Evolutionary conservation across 2,113 vertebrate species (phyloP).

Genomic region (Hylia prasina): DNA sequence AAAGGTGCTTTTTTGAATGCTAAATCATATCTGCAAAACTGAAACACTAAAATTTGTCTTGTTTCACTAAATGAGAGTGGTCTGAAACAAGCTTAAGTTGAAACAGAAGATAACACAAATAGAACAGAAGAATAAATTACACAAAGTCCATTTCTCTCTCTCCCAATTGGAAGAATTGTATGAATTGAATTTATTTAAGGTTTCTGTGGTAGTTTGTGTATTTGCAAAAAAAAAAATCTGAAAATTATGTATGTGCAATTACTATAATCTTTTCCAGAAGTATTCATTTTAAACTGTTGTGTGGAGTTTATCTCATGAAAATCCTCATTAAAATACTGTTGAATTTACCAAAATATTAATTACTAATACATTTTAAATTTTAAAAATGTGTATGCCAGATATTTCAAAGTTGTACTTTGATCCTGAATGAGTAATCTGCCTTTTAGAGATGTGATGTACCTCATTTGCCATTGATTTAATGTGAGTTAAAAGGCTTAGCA

Average conservation of each 20-base stretch:
- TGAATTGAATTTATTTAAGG: background rate
- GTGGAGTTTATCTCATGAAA: background rate
- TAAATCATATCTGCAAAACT: constrained; percentile 28
- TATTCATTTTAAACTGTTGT: background rate
- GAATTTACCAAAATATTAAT: background rate
- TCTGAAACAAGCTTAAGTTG: background rate
- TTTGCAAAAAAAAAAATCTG: background rate
- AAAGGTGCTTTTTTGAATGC: constrained; percentile 65
- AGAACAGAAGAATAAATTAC: background rate
- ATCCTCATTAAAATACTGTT: background rate
- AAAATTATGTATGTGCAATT: background rate
- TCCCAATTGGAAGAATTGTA: background rate
- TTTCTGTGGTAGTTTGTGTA: background rate
- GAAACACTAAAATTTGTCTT: background rate
- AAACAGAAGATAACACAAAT: background rate
- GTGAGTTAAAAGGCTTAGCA: background rate
- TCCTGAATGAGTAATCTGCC: background rate
- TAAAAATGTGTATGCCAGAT: background rate
- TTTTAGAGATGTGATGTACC: background rate
- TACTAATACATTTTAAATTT: background rate
- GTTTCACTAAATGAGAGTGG: background rate
- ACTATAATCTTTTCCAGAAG: background rate
- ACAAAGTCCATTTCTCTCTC: background rate
- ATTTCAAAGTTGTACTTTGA: background rate
- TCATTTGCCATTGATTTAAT: background rate